Conservation (phyloP, 2,888 invertebrate species). For the Anthoptus insignis region DNA sequence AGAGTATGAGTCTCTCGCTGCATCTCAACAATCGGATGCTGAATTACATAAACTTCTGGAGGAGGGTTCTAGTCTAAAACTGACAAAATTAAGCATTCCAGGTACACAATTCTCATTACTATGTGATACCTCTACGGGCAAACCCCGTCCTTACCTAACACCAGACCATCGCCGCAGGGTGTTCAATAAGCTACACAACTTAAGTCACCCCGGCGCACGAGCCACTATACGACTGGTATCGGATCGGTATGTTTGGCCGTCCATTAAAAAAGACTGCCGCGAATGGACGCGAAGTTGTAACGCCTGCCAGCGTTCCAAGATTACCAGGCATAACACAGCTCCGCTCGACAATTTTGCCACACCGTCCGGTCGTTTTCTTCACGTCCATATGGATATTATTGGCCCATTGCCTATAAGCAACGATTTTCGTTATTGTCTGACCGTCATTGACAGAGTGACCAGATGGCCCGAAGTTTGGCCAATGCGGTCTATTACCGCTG, state of each 20-base stretch:
- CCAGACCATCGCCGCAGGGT: background rate
- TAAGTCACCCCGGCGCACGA: no score
- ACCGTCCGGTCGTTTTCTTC: background rate
- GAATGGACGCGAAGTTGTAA: slow-evolving; percentile 2
- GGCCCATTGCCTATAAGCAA: background rate
- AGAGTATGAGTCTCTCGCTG: slow-evolving; percentile 37
- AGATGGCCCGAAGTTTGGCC: background rate
- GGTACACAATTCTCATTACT: background rate
- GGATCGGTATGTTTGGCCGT: background rate
- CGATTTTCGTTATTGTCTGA: background rate
- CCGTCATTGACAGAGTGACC: slow-evolving; percentile 5
- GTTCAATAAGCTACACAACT: background rate
- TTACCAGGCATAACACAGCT: background rate
- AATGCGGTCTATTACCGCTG: background rate
- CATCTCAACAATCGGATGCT: slow-evolving; percentile 37
- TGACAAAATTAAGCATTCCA: background rate
- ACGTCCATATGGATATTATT: background rate
- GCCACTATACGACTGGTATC: background rate
- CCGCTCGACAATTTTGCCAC: background rate
- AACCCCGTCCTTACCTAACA: background rate
- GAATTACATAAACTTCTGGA: slow-evolving; percentile 36
- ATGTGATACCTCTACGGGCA: background rate
- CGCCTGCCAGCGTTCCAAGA: background rate
- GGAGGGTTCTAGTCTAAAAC: slow-evolving; percentile 33
- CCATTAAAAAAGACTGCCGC: slow-evolving; percentile 1